Evolutionary conservation across 2,113 vertebrate genomes (phyloP).

Genomic region (Colossoma macropomum): DNA sequence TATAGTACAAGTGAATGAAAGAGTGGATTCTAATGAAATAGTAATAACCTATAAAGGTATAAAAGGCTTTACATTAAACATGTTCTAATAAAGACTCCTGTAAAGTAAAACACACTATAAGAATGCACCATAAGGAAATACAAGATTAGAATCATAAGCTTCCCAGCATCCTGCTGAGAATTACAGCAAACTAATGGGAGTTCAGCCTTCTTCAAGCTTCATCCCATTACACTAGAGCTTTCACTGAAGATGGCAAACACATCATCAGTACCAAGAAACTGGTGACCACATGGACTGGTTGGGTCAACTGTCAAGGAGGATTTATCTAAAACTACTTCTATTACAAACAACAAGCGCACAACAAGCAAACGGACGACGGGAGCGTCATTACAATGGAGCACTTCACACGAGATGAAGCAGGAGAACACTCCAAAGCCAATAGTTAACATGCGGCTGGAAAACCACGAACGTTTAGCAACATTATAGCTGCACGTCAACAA

Average conservation of each 20-base stretch:
- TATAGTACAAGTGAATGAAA: too few species aligned
- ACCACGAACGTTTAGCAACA: background rate
- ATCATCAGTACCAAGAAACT: slow-evolving; percentile 20
- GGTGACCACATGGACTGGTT: background rate
- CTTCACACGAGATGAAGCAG: background rate
- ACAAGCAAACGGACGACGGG: slow-evolving; percentile 11
- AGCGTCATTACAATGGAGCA: background rate
- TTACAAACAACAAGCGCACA: background rate
- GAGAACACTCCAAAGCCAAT: slow-evolving; percentile 1
- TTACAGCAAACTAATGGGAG: too few species aligned
- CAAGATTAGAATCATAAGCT: too few species aligned
- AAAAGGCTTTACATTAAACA: too few species aligned
- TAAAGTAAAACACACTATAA: background rate
- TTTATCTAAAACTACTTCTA: slow-evolving; percentile 18
- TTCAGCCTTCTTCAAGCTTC: background rate
- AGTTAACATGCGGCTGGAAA: background rate
- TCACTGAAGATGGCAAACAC: background rate
- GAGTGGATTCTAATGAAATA: too few species aligned
- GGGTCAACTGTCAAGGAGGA: slow-evolving; percentile 2
- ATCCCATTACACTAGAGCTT: background rate
- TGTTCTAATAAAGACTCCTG: too few species aligned
- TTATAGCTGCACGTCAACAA: slow-evolving; percentile 15
- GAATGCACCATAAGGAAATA: too few species aligned
- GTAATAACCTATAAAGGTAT: too few species aligned
- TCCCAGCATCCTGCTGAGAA: too few species aligned